Percentiles rank a stretch among this genome's conserved stretches.
phyloP scores from a whole-genome alignment of 2,888 invertebrate species.

The Gortyna flavago region DNA sequence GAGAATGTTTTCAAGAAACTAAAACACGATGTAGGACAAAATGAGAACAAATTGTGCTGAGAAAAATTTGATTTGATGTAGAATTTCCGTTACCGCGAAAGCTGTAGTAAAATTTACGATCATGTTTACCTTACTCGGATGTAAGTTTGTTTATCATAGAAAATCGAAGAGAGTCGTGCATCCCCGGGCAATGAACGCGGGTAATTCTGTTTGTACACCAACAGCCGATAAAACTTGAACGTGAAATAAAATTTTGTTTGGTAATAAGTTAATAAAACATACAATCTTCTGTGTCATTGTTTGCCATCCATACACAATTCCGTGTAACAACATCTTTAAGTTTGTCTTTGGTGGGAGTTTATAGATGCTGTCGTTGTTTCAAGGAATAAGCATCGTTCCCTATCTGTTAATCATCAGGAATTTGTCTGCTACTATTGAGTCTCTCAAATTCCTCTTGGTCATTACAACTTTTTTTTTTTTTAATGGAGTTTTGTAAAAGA shows the following conservation, averaged over 20 bases:
- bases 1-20: slow-evolving; percentile 34
- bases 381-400: slow-evolving; percentile 59
- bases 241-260: slow-evolving; percentile 76
- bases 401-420: slow-evolving; percentile 58
- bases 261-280: slow-evolving; percentile 79
- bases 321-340: slow-evolving; percentile 58
- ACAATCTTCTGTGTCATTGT: slow-evolving; percentile 63
- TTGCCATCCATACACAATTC: slow-evolving; percentile 68
- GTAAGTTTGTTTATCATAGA: slow-evolving; percentile 86
- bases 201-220: slow-evolving; percentile 82
- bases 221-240: slow-evolving; percentile 78
- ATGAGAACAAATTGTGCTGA: slow-evolving; percentile 66
- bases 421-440: slow-evolving; percentile 29
- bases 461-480: slow-evolving; percentile 49
- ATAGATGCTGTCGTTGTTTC: slow-evolving; percentile 21
- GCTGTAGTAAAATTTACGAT: slow-evolving; percentile 85
- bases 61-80: slow-evolving; percentile 80
- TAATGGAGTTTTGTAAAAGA: slow-evolving; percentile 50
- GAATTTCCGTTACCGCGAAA: slow-evolving; percentile 79
- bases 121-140: slow-evolving; percentile 84
- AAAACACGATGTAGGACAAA: slow-evolving; percentile 60
- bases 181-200: slow-evolving; percentile 80
- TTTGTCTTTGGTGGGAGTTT: slow-evolving; percentile 57
- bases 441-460: slow-evolving; percentile 29
- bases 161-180: slow-evolving; percentile 81